Evolutionary conservation across 2,888 invertebrate genomes (phyloP), one percentile per base, ranked within the genome.

Genomic region (Papilio demoleus): DNA sequence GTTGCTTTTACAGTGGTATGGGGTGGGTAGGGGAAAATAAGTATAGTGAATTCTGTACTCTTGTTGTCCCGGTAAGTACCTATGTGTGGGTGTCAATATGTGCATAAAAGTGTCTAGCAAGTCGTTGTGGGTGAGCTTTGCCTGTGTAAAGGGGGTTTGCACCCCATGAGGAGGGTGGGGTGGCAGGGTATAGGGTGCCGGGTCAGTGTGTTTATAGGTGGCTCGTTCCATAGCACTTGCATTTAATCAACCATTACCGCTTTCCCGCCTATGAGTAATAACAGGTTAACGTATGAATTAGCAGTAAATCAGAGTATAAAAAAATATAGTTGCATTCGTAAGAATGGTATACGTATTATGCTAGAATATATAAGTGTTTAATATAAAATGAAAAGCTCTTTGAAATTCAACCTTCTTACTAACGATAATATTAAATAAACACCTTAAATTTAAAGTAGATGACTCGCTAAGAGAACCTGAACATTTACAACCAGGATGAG

Each of bases 181-280:
- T 72, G 74, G 71, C 70, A 70, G 75, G 75, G 73, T 74, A 64
- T 66, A 70, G 78, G 79, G 79, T 79, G 82, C 76, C 79, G 80
- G 89, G 90, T 88, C 90, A 88, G 79, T 85, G 82, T 90, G 90
- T 88, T 87, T 88, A 80, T 89, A 84, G 88, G 88, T 83, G 81
- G 75, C 73, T 72, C 73, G 76, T 77, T 80, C 79, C 77, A 77
- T 78, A 75, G 80, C 79, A 79, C 80, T 80, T 79, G 78, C 79
- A 74, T 79, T 79, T 82, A 81, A 85, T 81, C 82, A 78, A 80
- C 82, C 81, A 81, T 82, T 81, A 82, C 81, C 81, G 81, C 74
- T 73, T 77, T 76, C 69, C 72, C 75, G 73, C 68, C 63, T 68
- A 59, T 66, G 53, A 59, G 65, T 68, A 60, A 67, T 66, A 53